Conservation (phyloP, 1,140 invertebrate genomes). For the Nasonia vitripennis region DNA sequence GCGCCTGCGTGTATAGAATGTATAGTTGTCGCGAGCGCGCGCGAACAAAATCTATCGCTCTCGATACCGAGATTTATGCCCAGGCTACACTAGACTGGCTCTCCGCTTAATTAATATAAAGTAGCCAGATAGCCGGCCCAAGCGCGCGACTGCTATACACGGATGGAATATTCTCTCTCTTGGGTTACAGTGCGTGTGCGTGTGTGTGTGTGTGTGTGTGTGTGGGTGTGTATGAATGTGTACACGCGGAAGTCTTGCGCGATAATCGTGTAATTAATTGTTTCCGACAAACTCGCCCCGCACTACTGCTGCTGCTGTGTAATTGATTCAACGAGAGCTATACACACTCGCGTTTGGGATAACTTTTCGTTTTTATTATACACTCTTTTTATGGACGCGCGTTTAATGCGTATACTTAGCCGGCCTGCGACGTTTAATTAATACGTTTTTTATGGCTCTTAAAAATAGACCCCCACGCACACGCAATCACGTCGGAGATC, state of each 20-base stretch:
- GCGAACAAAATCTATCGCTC: not conserved
- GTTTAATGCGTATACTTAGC: no score
- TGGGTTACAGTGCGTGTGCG: no score
- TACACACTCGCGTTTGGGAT: not conserved
- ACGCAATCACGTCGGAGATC: no score
- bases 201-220: no score
- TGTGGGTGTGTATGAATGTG: no score
- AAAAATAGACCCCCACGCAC: no score
- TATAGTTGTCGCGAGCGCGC: not conserved
- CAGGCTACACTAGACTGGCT: not conserved
- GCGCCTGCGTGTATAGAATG: not conserved
- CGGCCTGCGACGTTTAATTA: no score
- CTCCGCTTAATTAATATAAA: conserved; percentile 3
- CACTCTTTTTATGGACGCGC: not conserved
- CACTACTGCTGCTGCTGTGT: not conserved
- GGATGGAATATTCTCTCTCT: not conserved
- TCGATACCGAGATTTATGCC: conserved; percentile 1
- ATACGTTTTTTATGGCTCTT: no score
- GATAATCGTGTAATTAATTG: not conserved
- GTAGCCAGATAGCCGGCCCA: not conserved
- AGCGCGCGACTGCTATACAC: no score
- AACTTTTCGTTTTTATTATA: not conserved
- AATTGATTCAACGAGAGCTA: not conserved
- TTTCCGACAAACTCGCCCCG: not conserved
- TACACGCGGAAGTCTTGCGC: conserved; percentile 19